Evolutionary conservation across 2,888 invertebrate genomes (phyloP).

Genomic region (Fragum sueziense): DNA sequence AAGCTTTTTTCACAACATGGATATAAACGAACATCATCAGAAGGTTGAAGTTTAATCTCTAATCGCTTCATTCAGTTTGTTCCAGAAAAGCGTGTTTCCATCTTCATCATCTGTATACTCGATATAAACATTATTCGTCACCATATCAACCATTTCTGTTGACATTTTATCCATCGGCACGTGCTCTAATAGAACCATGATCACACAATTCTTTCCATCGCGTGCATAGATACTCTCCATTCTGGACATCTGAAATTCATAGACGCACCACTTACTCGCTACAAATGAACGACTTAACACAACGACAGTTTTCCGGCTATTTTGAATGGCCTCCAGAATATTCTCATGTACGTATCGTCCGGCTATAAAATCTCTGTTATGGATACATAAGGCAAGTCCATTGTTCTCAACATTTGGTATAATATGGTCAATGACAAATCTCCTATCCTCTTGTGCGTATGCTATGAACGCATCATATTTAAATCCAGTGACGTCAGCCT

Average conservation of each 20-base stretch:
- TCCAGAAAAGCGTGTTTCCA: not conserved
- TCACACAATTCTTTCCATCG: not conserved
- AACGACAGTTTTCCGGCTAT: constrained; percentile 63
- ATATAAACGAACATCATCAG: no score
- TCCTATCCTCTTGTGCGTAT: constrained; percentile 34
- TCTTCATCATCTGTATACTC: not conserved
- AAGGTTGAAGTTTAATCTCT: no score
- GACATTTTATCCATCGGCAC: not conserved
- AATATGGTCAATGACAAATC: constrained; percentile 22
- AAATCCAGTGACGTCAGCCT: not conserved
- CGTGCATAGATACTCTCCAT: constrained; percentile 58
- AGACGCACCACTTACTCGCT: constrained; percentile 62
- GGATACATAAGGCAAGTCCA: constrained; percentile 59
- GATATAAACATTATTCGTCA: not conserved
- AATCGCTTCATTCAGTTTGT: not conserved
- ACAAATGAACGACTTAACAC: constrained; percentile 58
- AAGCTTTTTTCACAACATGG: no score
- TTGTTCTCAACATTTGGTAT: constrained; percentile 24
- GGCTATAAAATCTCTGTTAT: constrained; percentile 63
- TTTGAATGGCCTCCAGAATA: constrained; percentile 59
- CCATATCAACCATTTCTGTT: not conserved
- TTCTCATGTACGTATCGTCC: constrained; percentile 61
- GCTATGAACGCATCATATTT: constrained; percentile 45
- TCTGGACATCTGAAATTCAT: constrained; percentile 65
- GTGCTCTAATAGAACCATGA: not conserved